Base-by-base conservation (phyloP, 2,888 invertebrate genomes). In the Trisateles emortualis region DNA sequence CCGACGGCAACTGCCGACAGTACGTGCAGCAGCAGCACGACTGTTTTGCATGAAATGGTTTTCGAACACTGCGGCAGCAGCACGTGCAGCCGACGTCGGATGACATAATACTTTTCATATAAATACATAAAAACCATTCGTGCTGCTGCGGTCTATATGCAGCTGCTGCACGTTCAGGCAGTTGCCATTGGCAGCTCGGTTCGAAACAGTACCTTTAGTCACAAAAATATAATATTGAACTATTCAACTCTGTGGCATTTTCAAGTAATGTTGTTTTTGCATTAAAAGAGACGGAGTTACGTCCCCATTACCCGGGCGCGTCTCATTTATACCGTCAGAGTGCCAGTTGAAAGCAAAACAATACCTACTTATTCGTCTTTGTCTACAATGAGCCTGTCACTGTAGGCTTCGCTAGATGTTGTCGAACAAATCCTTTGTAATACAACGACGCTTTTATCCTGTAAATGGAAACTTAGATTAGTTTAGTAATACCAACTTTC, bases 401-500 rank as follows among this genome's bases (percentile, higher is more conserved):
- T 77, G 76, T 75, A 65, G 69, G 68, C 63, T 69, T 68, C 64
- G 70, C 67, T 69, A 70, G 76, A 75, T 77, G 76, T 79, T 74
- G 74, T 79, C 70, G 66, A 83, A 79, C 74, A 79, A 83, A 79
- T 78, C 84, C 84, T 88, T 86, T 86, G 86, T 83, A 82, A 81
- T 75, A 72, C 68, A 72, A 84, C 53, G n/a, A 68, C 70, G 76
- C 68, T 64, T 80, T 78, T 71, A 68, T 77, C 72, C 68, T 75
- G 66, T 76, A 79, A 81, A 82, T 81, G 81, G 78, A 86, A 86
- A 86, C 86, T 86, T 86, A 79, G 85, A 88, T 87, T 87, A 86
- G 78, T 82, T 79, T 70, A 59, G 47, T 72, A 78, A 75, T 64
- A 67, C 68, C 58, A 61, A 55, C 62, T 63, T 44, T 45, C 59